A percentile compares a stretch with the other conserved stretches of the same genome.
Evolutionary conservation across 2,113 vertebrate species (phyloP).

Genomic region (Guaruba guarouba): DNA sequence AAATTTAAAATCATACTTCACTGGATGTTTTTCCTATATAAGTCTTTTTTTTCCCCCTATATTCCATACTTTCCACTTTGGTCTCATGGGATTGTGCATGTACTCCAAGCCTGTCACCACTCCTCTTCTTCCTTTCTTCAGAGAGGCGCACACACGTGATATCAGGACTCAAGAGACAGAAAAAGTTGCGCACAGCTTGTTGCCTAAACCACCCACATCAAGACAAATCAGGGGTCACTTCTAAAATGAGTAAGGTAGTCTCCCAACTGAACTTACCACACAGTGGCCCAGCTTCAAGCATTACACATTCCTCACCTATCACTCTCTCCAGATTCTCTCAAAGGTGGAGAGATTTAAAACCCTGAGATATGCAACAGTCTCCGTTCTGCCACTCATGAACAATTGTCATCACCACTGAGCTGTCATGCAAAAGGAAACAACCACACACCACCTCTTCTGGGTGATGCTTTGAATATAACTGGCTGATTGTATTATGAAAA

Average conservation of each 20-base stretch:
- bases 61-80: not conserved
- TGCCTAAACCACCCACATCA: not conserved
- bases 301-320: not conserved
- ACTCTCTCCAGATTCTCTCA: not conserved
- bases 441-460: not conserved
- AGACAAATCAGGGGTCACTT: not conserved
- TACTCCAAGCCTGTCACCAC: not conserved
- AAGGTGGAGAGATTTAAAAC: not conserved
- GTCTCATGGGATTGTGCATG: accelerated
- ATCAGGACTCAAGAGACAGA: not conserved
- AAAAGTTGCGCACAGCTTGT: not conserved
- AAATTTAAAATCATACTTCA: not conserved
- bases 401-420: not conserved
- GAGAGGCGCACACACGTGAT: not conserved
- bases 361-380: not conserved
- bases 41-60: not conserved
- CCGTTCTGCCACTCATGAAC: not conserved
- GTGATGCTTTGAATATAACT: not conserved
- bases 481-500: not conserved
- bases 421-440: not conserved
- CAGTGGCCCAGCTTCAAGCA: not conserved
- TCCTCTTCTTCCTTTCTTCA: not conserved
- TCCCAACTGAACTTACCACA: not conserved
- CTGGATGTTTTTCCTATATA: not conserved
- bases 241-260: not conserved